phyloP scores from a whole-genome alignment of 2,888 invertebrate species.

The Notodonta dromedarius region DNA sequence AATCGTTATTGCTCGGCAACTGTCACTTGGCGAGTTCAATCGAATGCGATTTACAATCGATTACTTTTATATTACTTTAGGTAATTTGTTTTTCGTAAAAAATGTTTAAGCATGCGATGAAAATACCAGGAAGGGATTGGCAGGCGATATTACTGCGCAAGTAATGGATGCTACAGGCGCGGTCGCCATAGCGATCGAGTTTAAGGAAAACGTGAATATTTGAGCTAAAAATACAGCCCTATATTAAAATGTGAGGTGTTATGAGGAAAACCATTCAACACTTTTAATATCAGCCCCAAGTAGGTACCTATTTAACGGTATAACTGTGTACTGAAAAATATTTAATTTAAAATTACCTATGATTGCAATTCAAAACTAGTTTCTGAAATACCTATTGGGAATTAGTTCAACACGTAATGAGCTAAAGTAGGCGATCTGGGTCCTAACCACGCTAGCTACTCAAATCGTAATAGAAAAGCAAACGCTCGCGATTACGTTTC shows the following conservation, averaged over 20 bases:
- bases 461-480: no score
- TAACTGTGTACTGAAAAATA: no score
- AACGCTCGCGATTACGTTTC: no score
- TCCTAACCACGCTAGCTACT: no score
- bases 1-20: conserved; percentile 8
- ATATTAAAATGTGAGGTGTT: conserved; percentile 5
- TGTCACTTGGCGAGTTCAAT: conserved; percentile 7
- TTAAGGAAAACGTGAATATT: neutral
- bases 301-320: neutral
- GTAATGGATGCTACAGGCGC: neutral
- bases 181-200: neutral
- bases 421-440: no score
- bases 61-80: conserved; percentile 2
- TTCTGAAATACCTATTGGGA: no score
- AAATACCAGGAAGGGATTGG: neutral
- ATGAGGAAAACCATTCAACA: conserved; percentile 15
- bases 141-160: neutral
- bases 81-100: neutral
- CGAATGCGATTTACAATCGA: conserved; percentile 7
- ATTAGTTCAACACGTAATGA: no score
- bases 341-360: no score
- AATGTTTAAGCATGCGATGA: neutral
- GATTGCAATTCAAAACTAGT: no score
- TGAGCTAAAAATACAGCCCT: neutral
- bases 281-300: conserved; percentile 18